phyloP scores from a whole-genome alignment of 2,888 invertebrate species.

The Coelopa pilipes region DNA sequence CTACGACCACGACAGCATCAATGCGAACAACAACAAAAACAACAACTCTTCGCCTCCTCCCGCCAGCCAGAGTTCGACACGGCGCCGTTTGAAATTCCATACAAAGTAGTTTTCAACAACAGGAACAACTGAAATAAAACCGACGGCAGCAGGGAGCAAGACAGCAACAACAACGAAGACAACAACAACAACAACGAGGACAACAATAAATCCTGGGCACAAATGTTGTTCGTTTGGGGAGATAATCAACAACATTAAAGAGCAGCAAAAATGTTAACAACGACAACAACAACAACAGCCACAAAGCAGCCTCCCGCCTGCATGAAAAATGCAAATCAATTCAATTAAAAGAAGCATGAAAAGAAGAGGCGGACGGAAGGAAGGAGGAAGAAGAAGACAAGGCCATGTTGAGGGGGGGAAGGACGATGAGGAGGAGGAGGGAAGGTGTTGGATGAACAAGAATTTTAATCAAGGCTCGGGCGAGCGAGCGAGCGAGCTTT shows the following conservation, averaged over 20 bases:
- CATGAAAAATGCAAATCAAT: conserved; percentile 66
- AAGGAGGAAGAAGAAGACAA: background rate
- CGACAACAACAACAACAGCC: conserved; percentile 25
- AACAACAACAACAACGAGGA: background rate
- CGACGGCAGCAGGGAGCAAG: too few relatives aligned
- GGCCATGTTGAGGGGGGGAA: background rate
- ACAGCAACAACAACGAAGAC: too few relatives aligned
- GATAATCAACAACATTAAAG: conserved; percentile 18
- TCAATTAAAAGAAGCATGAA: conserved; percentile 58
- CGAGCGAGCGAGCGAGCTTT: background rate
- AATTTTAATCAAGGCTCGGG: conserved; percentile 60
- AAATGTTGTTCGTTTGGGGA: background rate
- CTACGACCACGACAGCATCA: too few relatives aligned
- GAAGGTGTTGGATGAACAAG: conserved; percentile 62
- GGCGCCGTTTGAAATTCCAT: too few relatives aligned
- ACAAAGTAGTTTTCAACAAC: too few relatives aligned
- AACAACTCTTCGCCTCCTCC: too few relatives aligned
- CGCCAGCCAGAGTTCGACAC: too few relatives aligned
- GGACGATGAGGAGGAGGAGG: conserved; percentile 16
- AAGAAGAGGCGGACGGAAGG: conserved; percentile 46
- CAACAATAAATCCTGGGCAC: background rate
- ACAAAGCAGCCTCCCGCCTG: conserved; percentile 53
- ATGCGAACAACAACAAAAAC: too few relatives aligned
- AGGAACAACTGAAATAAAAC: too few relatives aligned
- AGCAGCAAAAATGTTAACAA: background rate